phyloP scores from a whole-genome alignment of 2,797 vertebrate genomes.

The Pangasius macronema region DNA sequence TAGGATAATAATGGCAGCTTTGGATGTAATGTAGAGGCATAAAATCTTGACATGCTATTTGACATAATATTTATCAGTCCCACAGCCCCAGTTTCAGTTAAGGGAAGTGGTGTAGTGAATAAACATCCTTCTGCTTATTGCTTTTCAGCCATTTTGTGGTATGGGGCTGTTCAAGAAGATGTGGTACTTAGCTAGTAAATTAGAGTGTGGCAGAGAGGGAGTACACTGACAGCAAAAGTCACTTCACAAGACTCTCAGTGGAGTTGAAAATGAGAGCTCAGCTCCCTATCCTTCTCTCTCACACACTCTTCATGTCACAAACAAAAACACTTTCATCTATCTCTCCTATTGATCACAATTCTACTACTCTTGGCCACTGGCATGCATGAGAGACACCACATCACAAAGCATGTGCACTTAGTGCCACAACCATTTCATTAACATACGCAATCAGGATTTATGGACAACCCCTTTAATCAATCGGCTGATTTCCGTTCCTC shows the following conservation, averaged over 20 bases:
- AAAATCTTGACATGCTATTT: not conserved
- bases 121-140: slow-evolving; percentile 24
- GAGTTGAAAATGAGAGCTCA: slow-evolving; percentile 30
- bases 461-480: slow-evolving; percentile 34
- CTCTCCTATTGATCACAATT: slow-evolving; percentile 69
- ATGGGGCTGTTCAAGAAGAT: slow-evolving; percentile 8
- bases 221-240: slow-evolving; percentile 33
- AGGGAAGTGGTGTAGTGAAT: slow-evolving; percentile 7
- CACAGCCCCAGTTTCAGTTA: slow-evolving; percentile 19
- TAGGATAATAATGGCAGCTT: not conserved
- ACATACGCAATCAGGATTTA: slow-evolving; percentile 44
- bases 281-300: slow-evolving; percentile 14
- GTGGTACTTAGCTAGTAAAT: slow-evolving; percentile 27
- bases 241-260: slow-evolving; percentile 34
- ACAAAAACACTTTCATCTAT: slow-evolving; percentile 73
- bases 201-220: slow-evolving; percentile 11
- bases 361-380: slow-evolving; percentile 9
- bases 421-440: slow-evolving; percentile 36
- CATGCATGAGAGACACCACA: slow-evolving; percentile 8
- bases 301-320: slow-evolving; percentile 64
- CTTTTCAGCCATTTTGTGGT: slow-evolving; percentile 27
- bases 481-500: slow-evolving; percentile 1
- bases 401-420: slow-evolving; percentile 44
- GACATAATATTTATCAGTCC: not conserved
- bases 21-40: not conserved